Evolutionary conservation across 2,888 invertebrate genomes (phyloP).

Genomic region (Smittia aterrima): DNA sequence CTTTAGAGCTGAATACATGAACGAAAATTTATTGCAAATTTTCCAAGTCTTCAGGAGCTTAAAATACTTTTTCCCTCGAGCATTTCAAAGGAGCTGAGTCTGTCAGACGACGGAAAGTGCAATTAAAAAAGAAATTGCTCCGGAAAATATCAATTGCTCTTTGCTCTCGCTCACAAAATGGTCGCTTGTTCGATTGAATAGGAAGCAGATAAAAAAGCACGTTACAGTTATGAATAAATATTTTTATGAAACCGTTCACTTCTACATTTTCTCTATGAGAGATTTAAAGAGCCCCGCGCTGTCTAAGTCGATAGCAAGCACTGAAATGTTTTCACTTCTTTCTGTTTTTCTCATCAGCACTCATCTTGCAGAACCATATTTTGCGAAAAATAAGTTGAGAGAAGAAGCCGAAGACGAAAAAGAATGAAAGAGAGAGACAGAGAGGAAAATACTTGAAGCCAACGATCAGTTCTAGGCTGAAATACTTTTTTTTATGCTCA

Average conservation of each 20-base stretch:
- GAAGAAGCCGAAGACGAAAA: neutral
- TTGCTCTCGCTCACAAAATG: constrained; percentile 1
- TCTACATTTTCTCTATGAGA: constrained; percentile 31
- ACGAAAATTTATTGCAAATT: neutral
- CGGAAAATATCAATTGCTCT: no score
- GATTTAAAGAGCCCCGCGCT: neutral
- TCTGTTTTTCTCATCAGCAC: constrained; percentile 5
- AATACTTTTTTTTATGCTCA: constrained; percentile 27
- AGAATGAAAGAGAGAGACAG: constrained; percentile 23
- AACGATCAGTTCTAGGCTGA: constrained; percentile 38
- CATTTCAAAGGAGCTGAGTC: no score
- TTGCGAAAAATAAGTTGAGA: constrained; percentile 21
- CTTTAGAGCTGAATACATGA: neutral
- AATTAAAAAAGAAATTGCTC: no score
- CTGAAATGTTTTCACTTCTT: constrained; percentile 4
- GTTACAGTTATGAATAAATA: constrained; percentile 39
- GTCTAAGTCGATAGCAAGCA: neutral
- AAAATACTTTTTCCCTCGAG: no score
- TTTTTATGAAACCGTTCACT: constrained; percentile 32
- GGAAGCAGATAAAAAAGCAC: constrained; percentile 29
- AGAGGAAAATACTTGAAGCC: constrained; percentile 28
- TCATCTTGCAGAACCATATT: constrained; percentile 26
- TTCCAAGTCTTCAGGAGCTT: neutral
- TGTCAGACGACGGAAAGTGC: neutral
- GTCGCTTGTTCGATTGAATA: neutral